Evolutionary conservation across 2,888 invertebrate genomes (phyloP).

Genomic region (Pammene aurita): DNA sequence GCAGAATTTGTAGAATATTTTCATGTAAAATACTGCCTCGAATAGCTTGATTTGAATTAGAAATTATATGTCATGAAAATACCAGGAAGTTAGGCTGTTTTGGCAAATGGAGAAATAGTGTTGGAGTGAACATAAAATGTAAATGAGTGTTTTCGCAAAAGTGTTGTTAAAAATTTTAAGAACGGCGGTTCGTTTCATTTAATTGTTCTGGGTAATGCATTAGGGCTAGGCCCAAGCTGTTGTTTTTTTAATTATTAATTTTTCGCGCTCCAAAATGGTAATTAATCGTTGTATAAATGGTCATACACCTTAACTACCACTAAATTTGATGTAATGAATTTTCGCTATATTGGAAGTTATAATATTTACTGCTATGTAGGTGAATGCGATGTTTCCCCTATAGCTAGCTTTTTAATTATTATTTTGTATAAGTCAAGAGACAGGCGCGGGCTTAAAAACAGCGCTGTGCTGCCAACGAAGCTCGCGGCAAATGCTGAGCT

Average conservation of each 20-base stretch:
- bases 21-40: conserved; percentile 16
- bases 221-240: not conserved
- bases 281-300: too few relatives aligned
- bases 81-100: not conserved
- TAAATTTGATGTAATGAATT: too few relatives aligned
- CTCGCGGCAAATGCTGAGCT: too few relatives aligned
- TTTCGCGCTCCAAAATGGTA: too few relatives aligned
- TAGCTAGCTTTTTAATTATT: too few relatives aligned
- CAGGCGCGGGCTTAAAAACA: too few relatives aligned
- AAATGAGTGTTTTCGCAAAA: conserved; percentile 18
- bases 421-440: too few relatives aligned
- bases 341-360: too few relatives aligned
- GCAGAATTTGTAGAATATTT: conserved; percentile 12
- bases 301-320: too few relatives aligned
- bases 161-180: conserved; percentile 17
- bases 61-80: not conserved
- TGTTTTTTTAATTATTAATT: not conserved
- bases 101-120: not conserved
- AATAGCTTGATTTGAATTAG: conserved; percentile 3
- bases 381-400: too few relatives aligned
- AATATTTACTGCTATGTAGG: too few relatives aligned
- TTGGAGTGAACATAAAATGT: conserved; percentile 15
- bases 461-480: too few relatives aligned
- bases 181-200: conserved; percentile 8
- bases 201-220: conserved; percentile 15